Conservation (phyloP, 1,140 invertebrate species). For the Eufriesea mexicana region DNA sequence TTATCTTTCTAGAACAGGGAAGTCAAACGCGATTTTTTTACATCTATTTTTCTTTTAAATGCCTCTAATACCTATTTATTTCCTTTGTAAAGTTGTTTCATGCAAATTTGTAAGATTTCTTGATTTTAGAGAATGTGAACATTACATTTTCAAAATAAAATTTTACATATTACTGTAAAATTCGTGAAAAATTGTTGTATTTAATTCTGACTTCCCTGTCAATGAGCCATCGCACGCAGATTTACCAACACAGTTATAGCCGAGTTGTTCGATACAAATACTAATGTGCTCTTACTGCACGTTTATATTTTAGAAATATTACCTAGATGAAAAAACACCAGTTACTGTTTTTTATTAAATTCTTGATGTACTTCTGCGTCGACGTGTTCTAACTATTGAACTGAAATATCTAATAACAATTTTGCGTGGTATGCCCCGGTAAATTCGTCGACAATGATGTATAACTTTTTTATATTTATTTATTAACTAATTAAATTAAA, state of each 20-base stretch:
- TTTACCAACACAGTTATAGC: not conserved
- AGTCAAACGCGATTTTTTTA: not conserved
- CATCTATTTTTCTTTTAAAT: not conserved
- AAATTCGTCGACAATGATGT: not conserved
- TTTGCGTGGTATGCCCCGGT: constrained; percentile 23
- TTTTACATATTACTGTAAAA: not conserved
- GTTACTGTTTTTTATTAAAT: not conserved
- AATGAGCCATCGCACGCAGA: not conserved
- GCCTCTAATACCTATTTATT: not conserved
- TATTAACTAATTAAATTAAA: too few species aligned
- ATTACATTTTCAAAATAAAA: not conserved
- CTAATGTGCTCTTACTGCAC: not conserved
- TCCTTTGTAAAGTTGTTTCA: not conserved
- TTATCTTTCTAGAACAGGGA: not conserved
- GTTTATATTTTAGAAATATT: constrained; percentile 5
- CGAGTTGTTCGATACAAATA: not conserved
- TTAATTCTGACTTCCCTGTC: not conserved
- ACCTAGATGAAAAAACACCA: constrained; percentile 8
- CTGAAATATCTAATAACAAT: constrained; percentile 30
- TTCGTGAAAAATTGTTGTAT: not conserved
- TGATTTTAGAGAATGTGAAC: not conserved
- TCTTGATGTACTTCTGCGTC: not conserved
- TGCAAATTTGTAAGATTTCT: not conserved
- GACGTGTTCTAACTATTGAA: constrained; percentile 8
- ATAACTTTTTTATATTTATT: too few species aligned